phyloP scores from a whole-genome alignment of 2,888 invertebrate genomes.

The Holacanthella duospinosa region DNA sequence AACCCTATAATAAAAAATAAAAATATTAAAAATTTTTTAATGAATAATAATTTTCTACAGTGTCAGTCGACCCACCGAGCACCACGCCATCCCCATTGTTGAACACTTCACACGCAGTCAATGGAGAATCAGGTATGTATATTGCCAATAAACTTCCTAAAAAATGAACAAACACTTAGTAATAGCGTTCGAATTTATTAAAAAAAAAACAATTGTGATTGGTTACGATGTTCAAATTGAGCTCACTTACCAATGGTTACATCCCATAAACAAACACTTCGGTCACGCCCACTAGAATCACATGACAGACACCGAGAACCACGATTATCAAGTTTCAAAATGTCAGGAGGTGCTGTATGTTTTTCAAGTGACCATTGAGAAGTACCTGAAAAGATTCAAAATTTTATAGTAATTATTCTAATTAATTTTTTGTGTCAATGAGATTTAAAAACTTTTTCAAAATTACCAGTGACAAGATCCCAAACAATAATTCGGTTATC shows the following conservation, averaged over 20 bases:
- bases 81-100: slow-evolving; percentile 61
- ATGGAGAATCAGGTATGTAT: slow-evolving; percentile 62
- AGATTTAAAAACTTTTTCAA: no score
- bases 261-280: slow-evolving; percentile 71
- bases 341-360: slow-evolving; percentile 65
- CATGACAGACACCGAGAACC: slow-evolving; percentile 64
- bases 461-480: slow-evolving; percentile 67
- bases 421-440: background rate
- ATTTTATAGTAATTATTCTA: slow-evolving; percentile 7
- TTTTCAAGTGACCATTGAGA: slow-evolving; percentile 65
- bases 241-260: slow-evolving; percentile 56
- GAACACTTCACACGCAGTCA: slow-evolving; percentile 65
- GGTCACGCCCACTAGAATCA: slow-evolving; percentile 60
- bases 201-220: background rate
- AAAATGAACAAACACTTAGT: no score
- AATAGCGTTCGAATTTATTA: no score
- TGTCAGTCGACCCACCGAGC: slow-evolving; percentile 21
- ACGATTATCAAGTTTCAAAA: slow-evolving; percentile 59
- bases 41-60: background rate
- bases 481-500: slow-evolving; percentile 73
- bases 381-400: slow-evolving; percentile 49
- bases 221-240: background rate
- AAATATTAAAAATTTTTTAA: background rate
- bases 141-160: slow-evolving; percentile 68
- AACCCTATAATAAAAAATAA: slow-evolving; percentile 23